Evolutionary conservation across 2,113 vertebrate species (phyloP), one percentile per base, ranked within the genome.

Genomic region (Heterocephalus glaber): DNA sequence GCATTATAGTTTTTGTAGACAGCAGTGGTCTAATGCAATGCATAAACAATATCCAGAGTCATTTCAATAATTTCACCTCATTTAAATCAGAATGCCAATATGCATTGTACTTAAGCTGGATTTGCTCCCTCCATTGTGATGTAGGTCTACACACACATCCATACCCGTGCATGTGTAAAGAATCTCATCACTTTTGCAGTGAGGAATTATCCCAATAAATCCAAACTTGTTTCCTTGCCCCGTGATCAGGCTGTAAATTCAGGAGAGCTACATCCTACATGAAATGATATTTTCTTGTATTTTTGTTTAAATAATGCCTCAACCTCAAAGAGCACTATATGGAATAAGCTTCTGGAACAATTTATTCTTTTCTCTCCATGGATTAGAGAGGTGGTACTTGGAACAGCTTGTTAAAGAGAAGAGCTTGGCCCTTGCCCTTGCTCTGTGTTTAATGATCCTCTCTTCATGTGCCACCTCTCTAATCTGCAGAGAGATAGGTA

Each of bases 321-420:
- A 86, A 35, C 85, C 92, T 90, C 44, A 92, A 97, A 98, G 93
- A 98, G 97, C 58, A 63, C 10, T n/a, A 96, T 98, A 98, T 97
- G 96, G 96, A 98, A 98, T 97, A 98, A 97, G 97, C 97, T 96
- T 96, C 82, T 86, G 94, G 92, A 98, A 97, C 98, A 98, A 98
- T 98, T 98, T 98, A 97, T 98, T 98, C 98, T 97, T 97, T 95
- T 97, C 97, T 98, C 97, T 98, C 97, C 49, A 0, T 97, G 97
- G 98, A 98, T 98, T 98, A 98, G 98, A 98, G 98, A 98, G 98
- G 98, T 98, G 98, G 98, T 98, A 97, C 98, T 98, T 98, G 97
- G 98, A 98, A 97, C 98, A 98, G 98, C 98, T 98, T 98, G 98
- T 99, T 99, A 98, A 98, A 98, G 98, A 98, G 98, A 98, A 98